These are phyloP conservation scores for Nephrotoma flavescens DNA, from an alignment of 2,888 invertebrate species.

Conservation along the genomic window DNA sequence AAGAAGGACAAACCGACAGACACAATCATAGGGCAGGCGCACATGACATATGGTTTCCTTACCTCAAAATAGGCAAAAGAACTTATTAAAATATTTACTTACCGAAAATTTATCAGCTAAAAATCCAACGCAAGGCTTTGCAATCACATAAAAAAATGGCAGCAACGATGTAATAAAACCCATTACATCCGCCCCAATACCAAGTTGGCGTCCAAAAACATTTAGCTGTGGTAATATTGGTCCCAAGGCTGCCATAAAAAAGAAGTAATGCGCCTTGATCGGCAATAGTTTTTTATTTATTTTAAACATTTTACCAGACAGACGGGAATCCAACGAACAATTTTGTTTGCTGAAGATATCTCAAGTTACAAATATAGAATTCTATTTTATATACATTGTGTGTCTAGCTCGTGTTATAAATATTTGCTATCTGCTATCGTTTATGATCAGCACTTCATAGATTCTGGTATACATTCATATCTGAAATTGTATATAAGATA, in stretches of 20 bases:
- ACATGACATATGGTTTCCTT: no score
- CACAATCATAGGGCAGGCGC: no score
- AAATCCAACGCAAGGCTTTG: slow-evolving; percentile 63
- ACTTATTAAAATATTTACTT: slow-evolving; percentile 11
- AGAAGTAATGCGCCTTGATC: slow-evolving; percentile 75
- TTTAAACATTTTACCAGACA: slow-evolving; percentile 34
- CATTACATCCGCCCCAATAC: slow-evolving; percentile 60
- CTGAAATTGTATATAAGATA: not conserved
- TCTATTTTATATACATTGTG: not conserved
- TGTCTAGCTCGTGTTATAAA: not conserved
- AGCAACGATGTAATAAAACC: slow-evolving; percentile 59
- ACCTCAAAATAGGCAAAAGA: no score
- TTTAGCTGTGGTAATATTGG: slow-evolving; percentile 65
- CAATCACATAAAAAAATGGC: slow-evolving; percentile 59
- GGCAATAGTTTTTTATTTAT: slow-evolving; percentile 58
- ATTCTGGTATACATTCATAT: not conserved
- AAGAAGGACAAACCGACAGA: no score
- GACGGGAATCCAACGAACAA: not conserved
- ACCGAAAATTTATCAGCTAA: slow-evolving; percentile 58
- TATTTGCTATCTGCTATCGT: not conserved
- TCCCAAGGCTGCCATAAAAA: slow-evolving; percentile 78
- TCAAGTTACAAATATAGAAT: no score
- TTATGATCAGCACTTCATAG: not conserved
- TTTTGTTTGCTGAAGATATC: no score
- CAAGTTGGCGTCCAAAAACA: slow-evolving; percentile 64